Percentiles rank a stretch among this genome's conserved stretches.
phyloP scores from a whole-genome alignment of 2,797 vertebrate genomes.

The Bucorvus abyssinicus region DNA sequence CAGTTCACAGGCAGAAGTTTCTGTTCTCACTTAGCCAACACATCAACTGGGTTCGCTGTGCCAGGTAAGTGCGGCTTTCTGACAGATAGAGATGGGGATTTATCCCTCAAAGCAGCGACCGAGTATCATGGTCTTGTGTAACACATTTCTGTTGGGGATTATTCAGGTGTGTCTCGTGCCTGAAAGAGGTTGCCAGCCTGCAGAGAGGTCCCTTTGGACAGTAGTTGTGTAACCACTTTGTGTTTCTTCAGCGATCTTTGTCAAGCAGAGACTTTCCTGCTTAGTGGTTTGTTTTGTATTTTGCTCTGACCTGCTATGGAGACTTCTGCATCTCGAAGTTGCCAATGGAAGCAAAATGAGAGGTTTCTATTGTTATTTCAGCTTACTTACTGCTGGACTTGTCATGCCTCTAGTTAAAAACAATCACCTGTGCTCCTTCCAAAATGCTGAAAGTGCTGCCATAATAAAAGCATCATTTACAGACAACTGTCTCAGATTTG shows the following conservation, averaged over 20 bases:
- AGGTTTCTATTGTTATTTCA: not conserved
- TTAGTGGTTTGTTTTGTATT: not conserved
- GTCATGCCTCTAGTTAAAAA: not conserved
- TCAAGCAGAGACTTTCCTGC: not conserved
- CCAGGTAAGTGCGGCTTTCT: slow-evolving; percentile 78
- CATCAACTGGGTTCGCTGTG: slow-evolving; percentile 98
- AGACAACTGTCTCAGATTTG: not conserved
- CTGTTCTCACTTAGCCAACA: slow-evolving; percentile 93
- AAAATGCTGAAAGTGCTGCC: not conserved
- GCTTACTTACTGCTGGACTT: not conserved
- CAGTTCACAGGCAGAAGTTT: slow-evolving; percentile 92
- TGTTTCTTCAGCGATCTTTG: not conserved
- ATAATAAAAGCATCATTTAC: not conserved
- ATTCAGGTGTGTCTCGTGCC: not conserved
- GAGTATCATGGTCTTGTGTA: not conserved
- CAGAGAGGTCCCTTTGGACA: not conserved
- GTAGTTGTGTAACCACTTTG: not conserved
- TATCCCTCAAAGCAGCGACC: not conserved
- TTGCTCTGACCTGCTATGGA: not conserved
- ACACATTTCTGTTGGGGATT: not conserved
- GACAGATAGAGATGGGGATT: not conserved
- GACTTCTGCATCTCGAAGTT: not conserved
- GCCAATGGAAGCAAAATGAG: not conserved
- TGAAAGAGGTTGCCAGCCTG: not conserved
- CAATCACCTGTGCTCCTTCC: not conserved